phyloP scores from a whole-genome alignment of 2,113 vertebrate species.

The Rhinoderma darwinii region DNA sequence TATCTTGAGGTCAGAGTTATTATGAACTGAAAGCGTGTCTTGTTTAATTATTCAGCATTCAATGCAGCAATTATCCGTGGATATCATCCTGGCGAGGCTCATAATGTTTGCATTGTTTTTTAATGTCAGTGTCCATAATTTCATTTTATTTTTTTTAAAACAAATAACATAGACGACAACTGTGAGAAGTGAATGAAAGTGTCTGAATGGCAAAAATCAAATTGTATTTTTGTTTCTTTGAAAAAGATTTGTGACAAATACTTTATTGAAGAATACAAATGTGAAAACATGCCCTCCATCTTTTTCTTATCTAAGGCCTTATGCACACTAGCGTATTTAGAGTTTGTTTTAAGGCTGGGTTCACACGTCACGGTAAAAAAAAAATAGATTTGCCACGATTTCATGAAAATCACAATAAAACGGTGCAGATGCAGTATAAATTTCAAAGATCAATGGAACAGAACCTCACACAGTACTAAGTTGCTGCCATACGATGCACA shows the following conservation, averaged over 20 bases:
- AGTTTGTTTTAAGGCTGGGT: no score
- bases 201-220: neutral
- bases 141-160: no score
- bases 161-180: neutral
- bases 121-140: slow-evolving; percentile 7
- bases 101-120: slow-evolving; percentile 33
- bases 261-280: no score
- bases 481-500: neutral
- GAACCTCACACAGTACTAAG: neutral
- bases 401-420: no score
- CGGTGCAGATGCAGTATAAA: neutral
- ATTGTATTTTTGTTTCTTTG: neutral
- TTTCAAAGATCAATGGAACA: neutral
- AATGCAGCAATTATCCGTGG: slow-evolving; percentile 20
- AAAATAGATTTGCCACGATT: no score
- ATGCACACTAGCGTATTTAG: no score
- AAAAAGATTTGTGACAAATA: neutral
- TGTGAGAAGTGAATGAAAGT: neutral
- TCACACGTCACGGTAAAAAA: no score
- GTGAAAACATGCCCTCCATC: no score
- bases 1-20: slow-evolving; percentile 41
- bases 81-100: slow-evolving; percentile 34
- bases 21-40: slow-evolving; percentile 26
- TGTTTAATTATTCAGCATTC: slow-evolving; percentile 34
- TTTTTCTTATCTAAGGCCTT: neutral